A percentile compares a stretch with the other conserved stretches of the same genome.
phyloP scores from a whole-genome alignment of 2,113 vertebrate species.

The Cnemophilus loriae region DNA sequence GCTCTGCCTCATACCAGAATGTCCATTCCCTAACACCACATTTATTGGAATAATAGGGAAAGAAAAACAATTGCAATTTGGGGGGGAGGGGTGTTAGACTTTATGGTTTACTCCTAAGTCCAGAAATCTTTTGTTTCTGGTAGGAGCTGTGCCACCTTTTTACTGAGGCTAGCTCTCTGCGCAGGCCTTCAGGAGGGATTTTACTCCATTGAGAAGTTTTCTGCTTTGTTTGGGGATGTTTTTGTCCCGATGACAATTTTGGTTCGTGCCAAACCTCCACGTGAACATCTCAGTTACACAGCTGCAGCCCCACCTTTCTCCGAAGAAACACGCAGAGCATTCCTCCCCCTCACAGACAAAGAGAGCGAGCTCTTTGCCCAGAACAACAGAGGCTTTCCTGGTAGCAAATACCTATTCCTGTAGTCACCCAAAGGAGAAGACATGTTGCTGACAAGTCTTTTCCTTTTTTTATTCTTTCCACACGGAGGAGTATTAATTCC shows the following conservation, averaged over 20 bases:
- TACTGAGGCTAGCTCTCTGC: background rate
- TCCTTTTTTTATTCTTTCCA: background rate
- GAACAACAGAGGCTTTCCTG: constrained; percentile 5
- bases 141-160: background rate
- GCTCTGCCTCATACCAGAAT: background rate
- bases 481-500: background rate
- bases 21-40: background rate
- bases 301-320: constrained; percentile 27
- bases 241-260: background rate
- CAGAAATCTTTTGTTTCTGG: background rate
- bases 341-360: background rate
- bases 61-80: background rate
- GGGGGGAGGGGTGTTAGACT: too few relatives aligned
- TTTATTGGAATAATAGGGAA: background rate
- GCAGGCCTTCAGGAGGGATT: background rate
- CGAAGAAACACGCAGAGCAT: background rate
- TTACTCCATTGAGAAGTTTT: background rate
- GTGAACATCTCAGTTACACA: background rate
- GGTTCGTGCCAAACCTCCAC: background rate
- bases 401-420: background rate
- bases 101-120: background rate
- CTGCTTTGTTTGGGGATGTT: background rate
- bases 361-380: background rate
- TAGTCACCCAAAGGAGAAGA: background rate
- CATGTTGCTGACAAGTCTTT: background rate